phyloP scores from a whole-genome alignment of 2,888 invertebrate species.

The Phalangium opilio region DNA sequence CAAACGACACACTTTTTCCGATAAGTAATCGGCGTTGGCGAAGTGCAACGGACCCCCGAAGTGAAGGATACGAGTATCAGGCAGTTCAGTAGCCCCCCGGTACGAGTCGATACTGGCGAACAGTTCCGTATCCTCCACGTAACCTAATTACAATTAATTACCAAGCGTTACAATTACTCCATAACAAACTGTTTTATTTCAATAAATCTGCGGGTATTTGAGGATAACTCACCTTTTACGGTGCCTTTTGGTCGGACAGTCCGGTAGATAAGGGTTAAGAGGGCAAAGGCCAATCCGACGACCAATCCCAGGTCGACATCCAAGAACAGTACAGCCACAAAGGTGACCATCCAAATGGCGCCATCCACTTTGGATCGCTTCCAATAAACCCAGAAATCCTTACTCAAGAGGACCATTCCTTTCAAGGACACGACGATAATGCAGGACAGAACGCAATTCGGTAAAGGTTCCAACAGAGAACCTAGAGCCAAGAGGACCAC shows the following conservation, averaged over 20 bases:
- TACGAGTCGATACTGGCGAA: too few species aligned
- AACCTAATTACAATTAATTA: too few species aligned
- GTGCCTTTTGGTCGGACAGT: slow-evolving; percentile 29
- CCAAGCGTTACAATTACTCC: too few species aligned
- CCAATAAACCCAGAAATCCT: slow-evolving; percentile 54
- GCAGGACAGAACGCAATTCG: slow-evolving; percentile 61
- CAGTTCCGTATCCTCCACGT: too few species aligned
- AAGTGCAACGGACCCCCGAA: slow-evolving; percentile 43
- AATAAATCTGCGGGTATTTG: too few species aligned
- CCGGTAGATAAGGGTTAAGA: slow-evolving; percentile 54
- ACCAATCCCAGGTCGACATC: slow-evolving; percentile 69
- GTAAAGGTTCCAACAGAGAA: slow-evolving; percentile 69
- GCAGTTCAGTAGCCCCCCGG: slow-evolving; percentile 47
- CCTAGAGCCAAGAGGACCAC: slow-evolving; percentile 70
- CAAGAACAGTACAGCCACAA: slow-evolving; percentile 54
- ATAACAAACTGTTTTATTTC: too few species aligned
- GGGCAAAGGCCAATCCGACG: slow-evolving; percentile 54
- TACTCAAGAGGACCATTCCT: slow-evolving; percentile 55
- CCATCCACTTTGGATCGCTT: slow-evolving; percentile 60
- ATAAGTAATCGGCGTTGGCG: slow-evolving; percentile 26
- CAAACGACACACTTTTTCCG: too few species aligned
- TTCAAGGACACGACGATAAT: slow-evolving; percentile 65
- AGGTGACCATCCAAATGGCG: slow-evolving; percentile 63
- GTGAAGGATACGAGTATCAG: slow-evolving; percentile 56
- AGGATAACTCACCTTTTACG: too few species aligned